phyloP scores from a whole-genome alignment of 2,113 vertebrate species.

The Gavialis gangeticus region DNA sequence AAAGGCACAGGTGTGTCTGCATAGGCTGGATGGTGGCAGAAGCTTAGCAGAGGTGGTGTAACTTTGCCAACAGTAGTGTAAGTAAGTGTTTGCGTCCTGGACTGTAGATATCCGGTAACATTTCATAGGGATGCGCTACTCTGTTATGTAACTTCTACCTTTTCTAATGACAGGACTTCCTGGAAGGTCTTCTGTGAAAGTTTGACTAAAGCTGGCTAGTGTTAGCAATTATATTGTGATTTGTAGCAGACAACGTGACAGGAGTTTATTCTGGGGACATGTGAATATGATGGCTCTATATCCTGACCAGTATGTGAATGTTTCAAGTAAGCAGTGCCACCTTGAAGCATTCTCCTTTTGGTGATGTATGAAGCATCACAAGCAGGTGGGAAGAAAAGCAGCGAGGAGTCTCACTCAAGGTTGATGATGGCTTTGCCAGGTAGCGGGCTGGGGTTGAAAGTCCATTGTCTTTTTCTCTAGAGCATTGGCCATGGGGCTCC shows the following conservation, averaged over 20 bases:
- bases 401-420: background rate
- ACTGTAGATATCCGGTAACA: background rate
- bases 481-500: fast-evolving
- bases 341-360: background rate
- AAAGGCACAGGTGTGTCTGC: too few relatives aligned
- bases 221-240: background rate
- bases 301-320: fast-evolving
- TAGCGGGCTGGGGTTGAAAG: background rate
- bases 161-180: background rate
- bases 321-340: background rate
- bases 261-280: too few relatives aligned
- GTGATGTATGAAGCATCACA: background rate
- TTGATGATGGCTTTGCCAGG: background rate
- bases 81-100: background rate
- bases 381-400: fast-evolving
- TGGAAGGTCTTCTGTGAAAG: background rate
- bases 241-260: too few relatives aligned
- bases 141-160: background rate
- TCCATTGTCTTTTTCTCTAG: background rate
- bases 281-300: background rate
- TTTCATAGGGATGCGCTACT: background rate
- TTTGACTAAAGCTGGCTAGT: background rate
- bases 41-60: too few relatives aligned
- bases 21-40: too few relatives aligned
- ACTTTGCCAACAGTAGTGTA: too few relatives aligned